Conservation (phyloP, 2,797 vertebrate species). For the Amblyraja radiata region DNA sequence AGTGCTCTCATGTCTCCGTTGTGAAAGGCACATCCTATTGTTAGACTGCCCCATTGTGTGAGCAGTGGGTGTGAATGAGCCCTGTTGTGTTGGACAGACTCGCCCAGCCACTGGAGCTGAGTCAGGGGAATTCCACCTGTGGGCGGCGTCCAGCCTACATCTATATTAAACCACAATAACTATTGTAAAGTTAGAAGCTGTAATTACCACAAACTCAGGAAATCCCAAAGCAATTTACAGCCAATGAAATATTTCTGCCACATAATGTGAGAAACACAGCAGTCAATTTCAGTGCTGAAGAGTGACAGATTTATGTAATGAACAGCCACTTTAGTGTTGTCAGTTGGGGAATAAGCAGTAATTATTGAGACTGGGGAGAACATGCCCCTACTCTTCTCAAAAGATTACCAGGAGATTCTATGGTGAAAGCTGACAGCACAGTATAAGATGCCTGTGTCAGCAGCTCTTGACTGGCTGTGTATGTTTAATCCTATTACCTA, state of each 20-base stretch:
- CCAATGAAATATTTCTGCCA: neutral
- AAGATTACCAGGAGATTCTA: neutral
- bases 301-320: neutral
- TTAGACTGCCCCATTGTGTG: neutral
- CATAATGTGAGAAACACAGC: neutral
- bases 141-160: no score
- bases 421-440: neutral
- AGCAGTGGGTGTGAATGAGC: neutral
- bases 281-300: neutral
- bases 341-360: neutral
- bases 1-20: neutral
- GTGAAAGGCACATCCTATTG: neutral
- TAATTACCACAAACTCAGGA: neutral
- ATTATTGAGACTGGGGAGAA: neutral
- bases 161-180: no score
- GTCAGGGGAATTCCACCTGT: neutral
- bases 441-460: neutral
- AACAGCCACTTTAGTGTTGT: neutral
- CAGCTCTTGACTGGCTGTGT: neutral
- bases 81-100: neutral
- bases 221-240: neutral
- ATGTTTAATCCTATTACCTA: neutral
- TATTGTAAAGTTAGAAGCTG: neutral
- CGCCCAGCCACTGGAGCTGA: neutral
- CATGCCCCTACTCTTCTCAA: neutral